Evolutionary conservation across 2,797 vertebrate species (phyloP).

Genomic region (Alca torda): DNA sequence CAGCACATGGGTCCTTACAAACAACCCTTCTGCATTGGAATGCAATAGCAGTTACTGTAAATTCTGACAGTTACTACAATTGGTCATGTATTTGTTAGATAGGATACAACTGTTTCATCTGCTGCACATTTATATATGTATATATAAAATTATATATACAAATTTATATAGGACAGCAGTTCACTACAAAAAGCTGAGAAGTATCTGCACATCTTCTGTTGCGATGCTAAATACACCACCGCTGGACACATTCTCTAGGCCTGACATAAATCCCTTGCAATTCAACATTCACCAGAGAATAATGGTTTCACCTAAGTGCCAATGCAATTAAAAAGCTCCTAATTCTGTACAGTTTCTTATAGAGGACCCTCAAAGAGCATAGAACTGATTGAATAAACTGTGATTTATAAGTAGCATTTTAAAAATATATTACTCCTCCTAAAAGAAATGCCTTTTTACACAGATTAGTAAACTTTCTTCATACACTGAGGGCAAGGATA

Average conservation of each 20-base stretch:
- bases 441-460: neutral
- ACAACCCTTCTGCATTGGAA: neutral
- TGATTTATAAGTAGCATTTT: neutral
- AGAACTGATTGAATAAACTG: neutral
- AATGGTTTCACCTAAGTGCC: neutral
- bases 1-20: neutral
- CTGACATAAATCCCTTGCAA: neutral
- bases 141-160: neutral
- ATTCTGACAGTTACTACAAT: neutral
- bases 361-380: neutral
- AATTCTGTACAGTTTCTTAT: neutral
- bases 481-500: neutral
- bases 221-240: neutral
- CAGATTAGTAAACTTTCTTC: neutral
- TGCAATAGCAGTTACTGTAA: neutral
- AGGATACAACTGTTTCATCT: neutral
- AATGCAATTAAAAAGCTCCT: neutral
- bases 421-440: neutral
- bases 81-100: neutral
- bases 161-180: neutral
- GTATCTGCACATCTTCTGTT: neutral
- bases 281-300: neutral
- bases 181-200: neutral
- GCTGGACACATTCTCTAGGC: neutral
- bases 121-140: neutral